Base-by-base conservation (phyloP, 2,113 vertebrate species). In the Equus quagga region DNA sequence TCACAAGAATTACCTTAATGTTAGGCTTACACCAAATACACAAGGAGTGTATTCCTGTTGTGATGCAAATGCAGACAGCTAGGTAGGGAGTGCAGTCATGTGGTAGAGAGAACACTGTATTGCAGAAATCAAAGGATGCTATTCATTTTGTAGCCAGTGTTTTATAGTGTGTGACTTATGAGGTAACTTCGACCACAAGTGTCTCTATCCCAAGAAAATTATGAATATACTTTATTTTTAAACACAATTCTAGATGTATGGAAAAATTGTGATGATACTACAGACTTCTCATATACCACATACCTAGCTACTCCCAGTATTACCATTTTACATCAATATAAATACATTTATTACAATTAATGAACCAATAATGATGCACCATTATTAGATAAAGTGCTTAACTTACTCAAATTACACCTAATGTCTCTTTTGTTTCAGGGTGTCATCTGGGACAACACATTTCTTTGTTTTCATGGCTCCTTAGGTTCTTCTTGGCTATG, bases 71-170 rank as follows among this genome's bases (percentile, higher is more conserved):
- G 56, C 15, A 89, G 14, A 89, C 10, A 33, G 1, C 2, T 26
- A 7, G 17, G 11, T 8, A 14, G 13, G 21, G 21, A 72, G 24
- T 11, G 26, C 28, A 54, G 49, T 41, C 13, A 6, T 4, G 23
- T 4, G 36, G 51, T 1, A 36, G 31, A 36, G 6, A 58, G 11
- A 31, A 23, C 2, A 4, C 5, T 21, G 3, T 1, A 14, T 15
- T 44, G 7, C 10, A 7, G 6, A 21, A n/a, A 2, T 51, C 41
- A 33, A 18, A 19, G 24, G 58, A 10, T 6, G 5, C 18, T 49
- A 14, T 24, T 92, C 26, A 69, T 13, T 60, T 44, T 69, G 9
- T 33, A 28, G 51, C 12, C 4, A 58, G 8, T n/a, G 17, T 36
- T 51, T 21, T 13, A 2, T 3, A 81, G n/a, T 13, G 18, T 70